Base-by-base conservation (phyloP, 2,797 vertebrate genomes). In the Melanogrammus aeglefinus region DNA sequence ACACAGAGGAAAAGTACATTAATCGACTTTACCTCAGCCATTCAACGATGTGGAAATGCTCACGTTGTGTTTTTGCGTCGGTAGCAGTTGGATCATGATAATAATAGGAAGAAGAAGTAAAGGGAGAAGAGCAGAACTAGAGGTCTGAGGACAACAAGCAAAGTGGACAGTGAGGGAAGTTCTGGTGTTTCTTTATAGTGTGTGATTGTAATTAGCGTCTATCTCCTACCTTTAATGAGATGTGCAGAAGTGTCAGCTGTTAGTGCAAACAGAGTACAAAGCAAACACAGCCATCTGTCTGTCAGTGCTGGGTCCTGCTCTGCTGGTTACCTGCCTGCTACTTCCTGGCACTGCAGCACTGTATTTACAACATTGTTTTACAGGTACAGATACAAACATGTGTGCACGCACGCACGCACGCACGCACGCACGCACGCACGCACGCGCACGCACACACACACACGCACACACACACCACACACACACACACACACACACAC, bases 321-420 rank as follows among this genome's bases (percentile, higher is more conserved):
- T 63, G 2, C 57, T 69, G 57, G 8, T 69, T 69, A 69, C 63
- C 71, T n/a, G 7, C 38, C 78, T 4, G 31, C 76, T 73, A 35
- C 74, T 76, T 77, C 72, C 35, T 81, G 74, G 47, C 76, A 74
- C 78, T 73, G 18, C 24, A 71, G 36, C 63, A 51, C 63, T 84
- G 78, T 83, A 47, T 87, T 86, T 84, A 75, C 81, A 1, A 74
- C 57, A 24, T 33, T 72, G 79, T 90, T 88, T 88, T 89, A 90
- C 70, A 82, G 78, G 80, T 29, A 77, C 73, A 71, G 47, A 83
- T 79, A 86, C 77, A 78, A 72, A 71, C 47, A 47, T 0, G 29
- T 63, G 31, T 24, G 70, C 57, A 36, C 76, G 72, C 27, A 6
- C 21, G 29, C 14, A 51, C 76, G 80, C 70, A 80, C 74, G 44